A percentile compares a stretch with the other conserved stretches of the same genome.
Conservation (phyloP, 2,888 invertebrate genomes). For the Lacanobia wlatinum region DNA sequence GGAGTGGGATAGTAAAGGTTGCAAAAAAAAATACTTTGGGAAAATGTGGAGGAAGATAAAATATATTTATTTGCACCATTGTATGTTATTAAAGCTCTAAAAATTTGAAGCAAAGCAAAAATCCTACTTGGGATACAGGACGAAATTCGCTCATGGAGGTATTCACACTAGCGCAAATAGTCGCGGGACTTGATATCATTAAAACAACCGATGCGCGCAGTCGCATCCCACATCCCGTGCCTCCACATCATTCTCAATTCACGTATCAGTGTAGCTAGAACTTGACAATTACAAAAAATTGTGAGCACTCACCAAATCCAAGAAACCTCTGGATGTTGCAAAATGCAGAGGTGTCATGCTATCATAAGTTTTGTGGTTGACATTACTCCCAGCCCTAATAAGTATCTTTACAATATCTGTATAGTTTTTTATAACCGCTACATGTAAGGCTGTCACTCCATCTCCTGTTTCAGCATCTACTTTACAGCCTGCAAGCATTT, state of each 20-base stretch:
- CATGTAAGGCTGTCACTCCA: slow-evolving; percentile 93
- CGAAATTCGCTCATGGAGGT: not conserved
- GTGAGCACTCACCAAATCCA: slow-evolving; percentile 85
- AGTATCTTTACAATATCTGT: slow-evolving; percentile 90
- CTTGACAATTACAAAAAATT: not conserved
- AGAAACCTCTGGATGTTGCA: slow-evolving; percentile 90
- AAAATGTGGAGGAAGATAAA: not conserved
- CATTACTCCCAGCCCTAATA: slow-evolving; percentile 90
- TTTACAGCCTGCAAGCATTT: slow-evolving; percentile 87
- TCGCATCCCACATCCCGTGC: not conserved
- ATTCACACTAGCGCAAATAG: not conserved
- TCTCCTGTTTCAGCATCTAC: slow-evolving; percentile 92
- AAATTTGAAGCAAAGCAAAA: not conserved
- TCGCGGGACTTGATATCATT: not conserved
- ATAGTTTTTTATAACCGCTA: slow-evolving; percentile 91
- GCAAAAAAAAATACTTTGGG: not conserved
- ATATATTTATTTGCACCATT: not conserved
- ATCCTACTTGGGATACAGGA: not conserved
- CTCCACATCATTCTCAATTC: not conserved
- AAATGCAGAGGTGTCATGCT: slow-evolving; percentile 92
- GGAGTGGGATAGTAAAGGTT: not conserved
- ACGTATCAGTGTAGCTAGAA: too few relatives aligned
- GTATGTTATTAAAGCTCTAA: not conserved
- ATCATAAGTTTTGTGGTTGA: slow-evolving; percentile 91
- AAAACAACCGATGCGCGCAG: not conserved